Conservation (phyloP, 2,888 invertebrate species). For the Epinotia demarniana region DNA sequence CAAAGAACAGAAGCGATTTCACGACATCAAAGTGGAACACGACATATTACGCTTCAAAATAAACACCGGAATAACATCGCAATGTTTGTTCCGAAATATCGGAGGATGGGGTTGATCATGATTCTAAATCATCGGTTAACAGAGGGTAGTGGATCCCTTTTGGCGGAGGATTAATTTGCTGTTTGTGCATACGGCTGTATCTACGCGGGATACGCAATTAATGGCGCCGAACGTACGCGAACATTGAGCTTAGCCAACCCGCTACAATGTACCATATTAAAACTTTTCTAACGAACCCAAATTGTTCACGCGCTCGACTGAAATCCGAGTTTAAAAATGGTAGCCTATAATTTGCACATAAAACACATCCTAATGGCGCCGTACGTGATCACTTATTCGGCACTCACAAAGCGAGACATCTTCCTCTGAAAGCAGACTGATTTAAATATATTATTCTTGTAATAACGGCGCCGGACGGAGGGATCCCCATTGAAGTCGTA, state of each 20-base stretch:
- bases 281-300: conserved; percentile 79
- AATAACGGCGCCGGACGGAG: conserved; percentile 82
- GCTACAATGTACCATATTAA: conserved; percentile 57
- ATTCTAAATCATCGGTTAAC: conserved; percentile 78
- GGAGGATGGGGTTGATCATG: conserved; percentile 76
- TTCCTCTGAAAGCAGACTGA: conserved; percentile 82
- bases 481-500: conserved; percentile 81
- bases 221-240: conserved; percentile 53
- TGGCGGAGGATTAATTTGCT: conserved; percentile 78
- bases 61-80: conserved; percentile 83
- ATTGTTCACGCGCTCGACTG: conserved; percentile 68
- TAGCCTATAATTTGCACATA: conserved; percentile 84
- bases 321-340: conserved; percentile 79
- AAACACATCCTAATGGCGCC: conserved; percentile 81
- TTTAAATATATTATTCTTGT: conserved; percentile 85
- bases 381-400: conserved; percentile 83
- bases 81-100: conserved; percentile 83
- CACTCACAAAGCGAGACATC: conserved; percentile 78
- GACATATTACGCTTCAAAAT: conserved; percentile 84
- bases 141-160: conserved; percentile 80
- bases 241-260: conserved; percentile 44
- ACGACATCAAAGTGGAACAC: conserved; percentile 85
- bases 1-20: conserved; percentile 84
- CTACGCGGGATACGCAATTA: conserved; percentile 70
- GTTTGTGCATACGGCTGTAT: conserved; percentile 69